Percentiles rank a stretch among this genome's conserved stretches.
Conservation (phyloP, 37 sponge, comb jelly and placozoan genomes). For the Haliclona indistincta region DNA sequence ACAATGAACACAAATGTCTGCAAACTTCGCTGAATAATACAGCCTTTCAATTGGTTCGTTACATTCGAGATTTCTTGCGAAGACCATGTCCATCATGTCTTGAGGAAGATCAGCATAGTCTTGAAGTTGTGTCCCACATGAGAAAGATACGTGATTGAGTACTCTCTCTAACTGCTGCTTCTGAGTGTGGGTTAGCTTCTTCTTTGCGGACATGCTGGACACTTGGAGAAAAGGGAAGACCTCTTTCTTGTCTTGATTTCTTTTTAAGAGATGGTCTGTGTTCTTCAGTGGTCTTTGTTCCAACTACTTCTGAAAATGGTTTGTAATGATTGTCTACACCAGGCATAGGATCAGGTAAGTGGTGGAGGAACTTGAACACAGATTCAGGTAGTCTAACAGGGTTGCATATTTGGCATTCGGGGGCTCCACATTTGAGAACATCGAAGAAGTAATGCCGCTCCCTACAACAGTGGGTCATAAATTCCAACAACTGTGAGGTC, state of each 20-base stretch:
- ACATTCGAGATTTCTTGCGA: constrained; percentile 11
- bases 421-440: constrained; percentile 14
- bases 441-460: constrained; percentile 24
- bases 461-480: constrained; percentile 28
- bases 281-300: constrained; percentile 16
- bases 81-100: background rate
- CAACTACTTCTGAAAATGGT: constrained; percentile 20
- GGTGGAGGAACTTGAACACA: constrained; percentile 11
- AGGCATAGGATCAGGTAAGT: constrained; percentile 10
- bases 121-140: too few relatives aligned
- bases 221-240: too few relatives aligned
- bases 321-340: constrained; percentile 9
- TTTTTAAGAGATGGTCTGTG: constrained; percentile 19
- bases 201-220: too few relatives aligned
- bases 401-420: constrained; percentile 18
- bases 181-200: too few relatives aligned
- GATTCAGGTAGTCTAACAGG: constrained; percentile 11
- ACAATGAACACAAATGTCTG: constrained; percentile 35
- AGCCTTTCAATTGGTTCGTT: constrained; percentile 14
- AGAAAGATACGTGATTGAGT: too few relatives aligned
- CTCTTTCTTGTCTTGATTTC: too few relatives aligned
- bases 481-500: background rate
- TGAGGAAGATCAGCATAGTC: too few relatives aligned
- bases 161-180: too few relatives aligned
- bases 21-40: constrained; percentile 19